Conservation (phyloP, 1,140 invertebrate genomes). For the Callitettix versicolor region DNA sequence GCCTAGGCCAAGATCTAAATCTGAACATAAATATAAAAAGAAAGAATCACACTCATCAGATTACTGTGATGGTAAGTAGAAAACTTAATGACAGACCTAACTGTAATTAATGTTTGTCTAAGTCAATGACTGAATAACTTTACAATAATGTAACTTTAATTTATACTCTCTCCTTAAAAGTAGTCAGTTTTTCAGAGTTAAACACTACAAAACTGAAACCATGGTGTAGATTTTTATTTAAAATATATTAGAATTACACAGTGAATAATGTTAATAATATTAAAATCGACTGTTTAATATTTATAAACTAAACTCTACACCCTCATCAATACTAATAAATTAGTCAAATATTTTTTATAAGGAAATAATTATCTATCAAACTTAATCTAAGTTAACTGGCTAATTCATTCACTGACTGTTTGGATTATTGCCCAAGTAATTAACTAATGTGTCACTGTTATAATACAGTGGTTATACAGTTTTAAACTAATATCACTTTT, state of each 20-base stretch:
- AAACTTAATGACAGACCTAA: background rate
- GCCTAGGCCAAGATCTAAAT: conserved; percentile 21
- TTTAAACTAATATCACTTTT: too few species aligned
- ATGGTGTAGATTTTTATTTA: background rate
- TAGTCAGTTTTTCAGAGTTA: too few species aligned
- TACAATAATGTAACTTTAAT: background rate
- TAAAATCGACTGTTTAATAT: too few species aligned
- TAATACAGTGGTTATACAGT: too few species aligned
- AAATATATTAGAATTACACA: background rate
- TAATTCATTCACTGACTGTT: too few species aligned
- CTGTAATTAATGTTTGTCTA: background rate
- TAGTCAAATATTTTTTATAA: background rate
- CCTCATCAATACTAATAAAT: too few species aligned
- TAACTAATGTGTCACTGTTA: too few species aligned
- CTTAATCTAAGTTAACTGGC: too few species aligned
- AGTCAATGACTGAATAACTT: too few species aligned
- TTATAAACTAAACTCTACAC: too few species aligned
- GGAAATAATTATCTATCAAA: background rate
- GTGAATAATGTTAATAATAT: too few species aligned
- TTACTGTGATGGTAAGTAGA: background rate
- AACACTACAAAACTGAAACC: background rate
- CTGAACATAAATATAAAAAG: conserved; percentile 20
- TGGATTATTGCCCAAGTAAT: too few species aligned
- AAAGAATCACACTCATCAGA: conserved; percentile 11
- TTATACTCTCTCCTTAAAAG: background rate